Conservation (phyloP, 1,140 invertebrate genomes). For the Caenorhabditis elegans region WBcel235 BX284604.4:11674501-11675000, state of each 20-base stretch:
- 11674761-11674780: conserved; percentile 22
- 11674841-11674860: conserved; percentile 36
- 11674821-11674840: conserved; percentile 22
- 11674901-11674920: conserved; percentile 22
- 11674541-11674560: not conserved
- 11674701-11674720: not conserved
- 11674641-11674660: not conserved
- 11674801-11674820: conserved; percentile 36
- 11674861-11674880: conserved; percentile 37
- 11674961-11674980: conserved; percentile 26
- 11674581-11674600: not conserved
- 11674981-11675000: not conserved
- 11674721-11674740: conserved; percentile 20
- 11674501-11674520: conserved; percentile 14
- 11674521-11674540: conserved; percentile 2
- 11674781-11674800: conserved; percentile 25
- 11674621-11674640: not conserved
- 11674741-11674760: not conserved
- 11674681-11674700: not conserved
- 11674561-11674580: conserved; percentile 7
- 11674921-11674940: not conserved
- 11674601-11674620: not conserved
- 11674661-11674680: not conserved
- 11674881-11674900: conserved; percentile 33
- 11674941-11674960: conserved; percentile 9